A percentile compares a stretch with the other conserved stretches of the same genome.
These are phyloP conservation scores for Chloropsis cyanopogon DNA, from an alignment of 2,113 vertebrate genomes.

Conservation along the genomic window DNA sequence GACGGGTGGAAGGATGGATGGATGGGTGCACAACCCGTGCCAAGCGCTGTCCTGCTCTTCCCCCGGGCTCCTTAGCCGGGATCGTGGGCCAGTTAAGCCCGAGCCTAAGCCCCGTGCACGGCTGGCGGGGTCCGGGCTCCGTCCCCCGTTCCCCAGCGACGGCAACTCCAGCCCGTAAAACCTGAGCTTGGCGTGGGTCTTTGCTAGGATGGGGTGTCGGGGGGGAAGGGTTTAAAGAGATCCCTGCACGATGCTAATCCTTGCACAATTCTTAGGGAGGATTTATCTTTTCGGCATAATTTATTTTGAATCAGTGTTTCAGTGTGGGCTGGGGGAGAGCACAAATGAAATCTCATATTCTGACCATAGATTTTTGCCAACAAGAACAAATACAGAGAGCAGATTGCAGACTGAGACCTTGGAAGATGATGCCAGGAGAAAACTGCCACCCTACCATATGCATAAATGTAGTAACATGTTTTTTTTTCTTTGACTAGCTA, in stretches of 20 bases:
- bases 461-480: background rate
- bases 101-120: background rate
- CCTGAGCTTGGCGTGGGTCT: background rate
- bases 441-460: background rate
- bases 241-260: background rate
- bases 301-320: background rate
- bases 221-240: background rate
- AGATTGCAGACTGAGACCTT: background rate
- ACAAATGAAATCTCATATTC: background rate
- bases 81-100: background rate
- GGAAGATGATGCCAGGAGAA: background rate
- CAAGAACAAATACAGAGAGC: background rate
- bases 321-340: too few relatives aligned
- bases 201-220: background rate
- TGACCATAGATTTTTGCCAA: background rate
- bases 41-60: background rate
- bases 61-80: accelerated
- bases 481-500: background rate
- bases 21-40: accelerated
- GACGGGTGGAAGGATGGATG: background rate
- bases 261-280: background rate
- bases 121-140: background rate
- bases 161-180: background rate
- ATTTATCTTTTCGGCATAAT: background rate
- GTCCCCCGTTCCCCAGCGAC: background rate